Base-by-base conservation (phyloP, 2,888 invertebrate genomes). In the Ligdia adustata region DNA sequence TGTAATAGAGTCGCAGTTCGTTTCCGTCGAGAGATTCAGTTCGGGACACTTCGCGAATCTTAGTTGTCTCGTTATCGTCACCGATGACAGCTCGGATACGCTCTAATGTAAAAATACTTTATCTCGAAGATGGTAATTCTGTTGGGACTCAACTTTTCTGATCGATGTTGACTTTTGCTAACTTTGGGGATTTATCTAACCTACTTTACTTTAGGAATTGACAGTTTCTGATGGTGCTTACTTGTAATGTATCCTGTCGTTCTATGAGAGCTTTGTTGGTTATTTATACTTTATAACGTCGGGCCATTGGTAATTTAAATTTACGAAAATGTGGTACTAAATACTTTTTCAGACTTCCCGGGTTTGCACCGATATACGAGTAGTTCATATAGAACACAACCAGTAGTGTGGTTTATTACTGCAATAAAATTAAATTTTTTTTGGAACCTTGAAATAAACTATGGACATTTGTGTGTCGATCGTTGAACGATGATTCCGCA, bases 21-120 rank as follows among this genome's bases (percentile, higher is more conserved):
- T 67, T 69, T 69, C 70, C 72, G 69, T 52, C 44, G 61, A 66
- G 70, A 72, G 71, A 69, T 72, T 68, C 55, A 49, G 55, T 59
- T 56, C 57, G 60, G 53, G 67, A 62, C 70, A 71, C 65, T 74
- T 72, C 64, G 55, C 66, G 69, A 74, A 72, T 75, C 66, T 79
- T 75, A 76, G 68, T 73, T 80, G 81, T 79, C 79, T 76, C 69
- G 74, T 83, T 83, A 84, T 73, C 74, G 66, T 62, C 58, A 52
- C 55, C 64, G 66, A 66, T 73, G 75, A 74, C 72, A 66, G 64
- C 66, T 66, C 57, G 55, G 69, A 75, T 71, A 65, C 60, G 46
- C 42, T 54, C 68, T 78, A 74, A 79, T 78, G 74, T 72, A 72
- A 77, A 77, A 75, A 71, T 51, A 64, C 68, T 70, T 75, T 78